Percentiles rank a stretch among this genome's conserved stretches.
phyloP scores from a whole-genome alignment of 2,113 vertebrate genomes.

The Equus quagga region DNA sequence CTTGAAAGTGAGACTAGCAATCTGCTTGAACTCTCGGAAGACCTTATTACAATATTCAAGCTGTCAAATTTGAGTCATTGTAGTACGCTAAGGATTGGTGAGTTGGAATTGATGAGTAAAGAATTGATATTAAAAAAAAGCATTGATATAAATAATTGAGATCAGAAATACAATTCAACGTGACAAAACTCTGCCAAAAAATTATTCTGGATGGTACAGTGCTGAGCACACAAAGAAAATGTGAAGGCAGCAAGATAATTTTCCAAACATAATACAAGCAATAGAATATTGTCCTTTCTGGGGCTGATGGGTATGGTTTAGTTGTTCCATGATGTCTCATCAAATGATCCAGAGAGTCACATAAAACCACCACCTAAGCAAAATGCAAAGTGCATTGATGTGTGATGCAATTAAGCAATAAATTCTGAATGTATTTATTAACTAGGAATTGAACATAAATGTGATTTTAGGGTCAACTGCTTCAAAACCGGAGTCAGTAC shows the following conservation, averaged over 20 bases:
- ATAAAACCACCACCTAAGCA: constrained; percentile 81
- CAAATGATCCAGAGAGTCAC: constrained; percentile 83
- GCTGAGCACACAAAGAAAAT: background rate
- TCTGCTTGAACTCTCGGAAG: background rate
- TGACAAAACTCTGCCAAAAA: background rate
- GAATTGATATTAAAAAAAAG: background rate
- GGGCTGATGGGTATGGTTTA: constrained; percentile 65
- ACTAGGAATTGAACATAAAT: constrained; percentile 75
- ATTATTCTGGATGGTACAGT: background rate
- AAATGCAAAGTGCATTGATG: constrained; percentile 83
- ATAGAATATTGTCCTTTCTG: constrained; percentile 59
- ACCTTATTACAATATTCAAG: constrained; percentile 32
- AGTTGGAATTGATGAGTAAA: background rate
- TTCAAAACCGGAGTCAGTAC: constrained; percentile 74
- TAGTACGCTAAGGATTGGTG: background rate
- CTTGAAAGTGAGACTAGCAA: background rate
- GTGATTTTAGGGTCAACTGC: constrained; percentile 78
- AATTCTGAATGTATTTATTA: constrained; percentile 82
- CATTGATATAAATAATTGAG: background rate
- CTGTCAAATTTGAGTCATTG: background rate
- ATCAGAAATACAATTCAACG: constrained; percentile 51
- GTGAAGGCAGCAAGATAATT: constrained; percentile 6
- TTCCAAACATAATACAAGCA: constrained; percentile 24
- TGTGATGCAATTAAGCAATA: constrained; percentile 83
- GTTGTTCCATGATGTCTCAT: constrained; percentile 71